Evolutionary conservation across 2,888 invertebrate genomes (phyloP).

Genomic region (Therioaphis trifolii): DNA sequence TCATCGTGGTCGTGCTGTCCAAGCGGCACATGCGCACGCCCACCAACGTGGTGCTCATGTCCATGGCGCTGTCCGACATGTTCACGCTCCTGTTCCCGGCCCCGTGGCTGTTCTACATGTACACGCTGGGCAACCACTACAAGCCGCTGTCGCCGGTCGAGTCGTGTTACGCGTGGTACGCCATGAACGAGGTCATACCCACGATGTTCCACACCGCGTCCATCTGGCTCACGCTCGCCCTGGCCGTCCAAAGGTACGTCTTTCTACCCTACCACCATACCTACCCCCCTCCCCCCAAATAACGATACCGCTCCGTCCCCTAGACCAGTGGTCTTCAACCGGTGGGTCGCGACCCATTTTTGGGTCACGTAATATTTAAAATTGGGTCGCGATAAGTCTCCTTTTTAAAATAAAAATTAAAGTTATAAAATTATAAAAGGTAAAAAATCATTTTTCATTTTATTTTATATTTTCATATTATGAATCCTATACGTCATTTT

Average conservation of each 20-base stretch:
- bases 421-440: no score
- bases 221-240: constrained; percentile 90
- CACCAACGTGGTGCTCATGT: constrained; percentile 91
- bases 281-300: no score
- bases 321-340: no score
- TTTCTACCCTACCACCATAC: no score
- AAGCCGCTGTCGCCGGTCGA: constrained; percentile 81
- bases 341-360: no score
- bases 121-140: constrained; percentile 87
- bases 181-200: constrained; percentile 86
- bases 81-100: constrained; percentile 90
- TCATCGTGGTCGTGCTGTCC: constrained; percentile 89
- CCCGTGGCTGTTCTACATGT: constrained; percentile 92
- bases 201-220: constrained; percentile 93
- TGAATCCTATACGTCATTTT: no score
- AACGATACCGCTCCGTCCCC: no score
- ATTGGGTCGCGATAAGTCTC: no score
- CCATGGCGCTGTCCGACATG: constrained; percentile 97
- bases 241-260: constrained; percentile 84
- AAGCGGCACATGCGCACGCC: constrained; percentile 92
- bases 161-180: constrained; percentile 83
- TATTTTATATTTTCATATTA: no score
- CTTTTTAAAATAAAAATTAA: no score
- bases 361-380: no score
- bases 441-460: no score